Percentiles rank a stretch among this genome's conserved stretches.
Evolutionary conservation across 2,113 vertebrate genomes (phyloP).

Genomic region (Aramus guarauna): DNA sequence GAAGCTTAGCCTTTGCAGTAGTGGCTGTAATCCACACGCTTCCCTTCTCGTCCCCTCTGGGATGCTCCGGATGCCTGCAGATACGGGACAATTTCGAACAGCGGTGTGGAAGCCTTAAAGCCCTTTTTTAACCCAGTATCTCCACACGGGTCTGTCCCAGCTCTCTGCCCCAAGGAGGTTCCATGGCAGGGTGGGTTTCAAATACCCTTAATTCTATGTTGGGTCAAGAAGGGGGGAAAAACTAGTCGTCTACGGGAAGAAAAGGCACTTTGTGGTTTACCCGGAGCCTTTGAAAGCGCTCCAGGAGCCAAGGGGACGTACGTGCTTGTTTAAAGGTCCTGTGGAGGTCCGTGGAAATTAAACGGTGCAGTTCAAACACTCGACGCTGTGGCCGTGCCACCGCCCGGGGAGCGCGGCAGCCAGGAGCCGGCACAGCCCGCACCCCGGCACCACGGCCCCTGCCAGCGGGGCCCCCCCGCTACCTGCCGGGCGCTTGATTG

Average conservation of each 20-base stretch:
- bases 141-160: not conserved
- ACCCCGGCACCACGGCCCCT: not conserved
- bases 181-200: not conserved
- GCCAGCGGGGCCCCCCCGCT: not conserved
- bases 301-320: constrained; percentile 2
- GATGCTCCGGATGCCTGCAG: not conserved
- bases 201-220: not conserved
- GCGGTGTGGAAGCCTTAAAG: accelerated
- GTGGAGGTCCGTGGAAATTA: not conserved
- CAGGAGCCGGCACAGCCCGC: not conserved
- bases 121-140: not conserved
- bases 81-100: not conserved
- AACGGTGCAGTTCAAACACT: not conserved
- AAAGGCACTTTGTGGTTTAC: constrained; percentile 34
- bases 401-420: not conserved
- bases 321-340: not conserved
- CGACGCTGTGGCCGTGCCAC: not conserved
- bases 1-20: not conserved
- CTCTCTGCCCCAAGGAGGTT: not conserved
- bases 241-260: not conserved
- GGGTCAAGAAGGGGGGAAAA: not conserved
- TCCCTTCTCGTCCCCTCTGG: not conserved
- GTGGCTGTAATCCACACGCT: not conserved
- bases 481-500: constrained; percentile 59
- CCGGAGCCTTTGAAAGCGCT: constrained; percentile 22